Evolutionary conservation across 2,888 invertebrate genomes (phyloP).

Genomic region (Euplagia quadripunctaria): DNA sequence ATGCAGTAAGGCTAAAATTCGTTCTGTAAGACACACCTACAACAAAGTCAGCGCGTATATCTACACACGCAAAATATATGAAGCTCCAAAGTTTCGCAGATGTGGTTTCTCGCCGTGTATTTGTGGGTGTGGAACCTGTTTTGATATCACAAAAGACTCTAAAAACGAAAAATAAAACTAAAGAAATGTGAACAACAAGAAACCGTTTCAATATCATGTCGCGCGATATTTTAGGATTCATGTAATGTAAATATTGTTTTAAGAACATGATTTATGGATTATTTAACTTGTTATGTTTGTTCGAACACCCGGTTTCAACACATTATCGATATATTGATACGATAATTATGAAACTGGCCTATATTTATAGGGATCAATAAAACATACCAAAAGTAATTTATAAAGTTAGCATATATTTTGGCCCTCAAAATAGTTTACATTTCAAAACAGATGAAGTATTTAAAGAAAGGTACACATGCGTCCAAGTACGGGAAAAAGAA

Average conservation of each 20-base stretch:
- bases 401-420: not conserved
- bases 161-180: constrained; percentile 48
- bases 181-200: constrained; percentile 50
- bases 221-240: constrained; percentile 69
- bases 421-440: not conserved
- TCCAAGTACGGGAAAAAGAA: not conserved
- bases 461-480: not conserved
- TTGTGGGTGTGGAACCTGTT: constrained; percentile 75
- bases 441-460: not conserved
- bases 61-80: constrained; percentile 21
- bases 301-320: constrained; percentile 58
- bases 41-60: constrained; percentile 6
- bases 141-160: constrained; percentile 53
- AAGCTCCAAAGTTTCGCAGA: constrained; percentile 59
- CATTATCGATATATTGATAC: constrained; percentile 42
- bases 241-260: constrained; percentile 75
- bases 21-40: constrained; percentile 5
- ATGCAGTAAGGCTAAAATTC: not conserved
- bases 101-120: constrained; percentile 56
- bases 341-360: constrained; percentile 36
- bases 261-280: constrained; percentile 74
- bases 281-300: constrained; percentile 71
- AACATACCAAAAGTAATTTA: constrained; percentile 15
- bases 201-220: constrained; percentile 55
- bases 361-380: constrained; percentile 28